Evolutionary conservation across 1,140 invertebrate species (phyloP).

Genomic region (Drosophila erecta): DNA sequence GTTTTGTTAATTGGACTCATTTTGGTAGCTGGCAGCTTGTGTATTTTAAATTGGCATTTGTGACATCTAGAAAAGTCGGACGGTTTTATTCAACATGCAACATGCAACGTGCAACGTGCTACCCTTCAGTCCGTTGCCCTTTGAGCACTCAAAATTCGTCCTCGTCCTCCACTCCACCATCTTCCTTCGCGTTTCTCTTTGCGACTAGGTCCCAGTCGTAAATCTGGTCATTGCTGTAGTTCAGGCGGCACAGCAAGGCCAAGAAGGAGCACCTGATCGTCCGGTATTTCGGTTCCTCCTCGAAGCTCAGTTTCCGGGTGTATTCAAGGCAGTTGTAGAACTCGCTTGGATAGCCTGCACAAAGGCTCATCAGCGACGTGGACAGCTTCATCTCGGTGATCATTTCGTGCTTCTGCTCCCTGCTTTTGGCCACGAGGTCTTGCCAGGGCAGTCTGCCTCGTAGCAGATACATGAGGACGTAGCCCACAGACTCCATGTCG

Average conservation of each 20-base stretch:
- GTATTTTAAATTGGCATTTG: slow-evolving; percentile 73
- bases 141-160: too few species aligned
- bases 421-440: slow-evolving; percentile 92
- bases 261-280: slow-evolving; percentile 94
- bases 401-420: slow-evolving; percentile 97
- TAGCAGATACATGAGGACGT: slow-evolving; percentile 98
- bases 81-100: slow-evolving; percentile 2
- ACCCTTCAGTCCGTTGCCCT: too few species aligned
- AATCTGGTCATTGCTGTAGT: slow-evolving; percentile 98
- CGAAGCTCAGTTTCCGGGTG: slow-evolving; percentile 95
- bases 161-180: not conserved
- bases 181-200: slow-evolving; percentile 71
- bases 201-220: slow-evolving; percentile 99
- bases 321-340: slow-evolving; percentile 98
- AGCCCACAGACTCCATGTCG: slow-evolving; percentile 97
- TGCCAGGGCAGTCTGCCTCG: slow-evolving; percentile 96
- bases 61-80: slow-evolving; percentile 47
- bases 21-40: slow-evolving; percentile 72
- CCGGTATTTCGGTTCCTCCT: slow-evolving; percentile 97
- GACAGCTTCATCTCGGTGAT: slow-evolving; percentile 98
- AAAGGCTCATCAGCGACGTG: slow-evolving; percentile 94
- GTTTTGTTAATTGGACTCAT: slow-evolving; percentile 80
- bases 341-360: slow-evolving; percentile 96
- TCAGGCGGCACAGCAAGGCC: slow-evolving; percentile 97
- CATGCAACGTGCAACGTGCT: not conserved